phyloP scores from a whole-genome alignment of 2,113 vertebrate genomes.

The Ornithorhynchus anatinus region DNA sequence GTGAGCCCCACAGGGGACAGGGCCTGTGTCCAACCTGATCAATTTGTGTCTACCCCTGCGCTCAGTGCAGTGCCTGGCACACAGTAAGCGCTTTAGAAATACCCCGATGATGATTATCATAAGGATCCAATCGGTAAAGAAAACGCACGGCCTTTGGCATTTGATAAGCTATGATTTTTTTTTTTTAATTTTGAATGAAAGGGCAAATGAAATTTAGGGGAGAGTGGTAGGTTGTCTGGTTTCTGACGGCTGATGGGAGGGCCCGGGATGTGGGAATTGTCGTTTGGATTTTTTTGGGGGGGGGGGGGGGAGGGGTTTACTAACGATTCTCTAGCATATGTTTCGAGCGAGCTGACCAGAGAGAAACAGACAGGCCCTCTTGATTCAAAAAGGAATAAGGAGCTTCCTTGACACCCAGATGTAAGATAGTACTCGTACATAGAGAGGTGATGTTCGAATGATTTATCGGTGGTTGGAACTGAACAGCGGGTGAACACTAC shows the following conservation, averaged over 20 bases:
- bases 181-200: slow-evolving; percentile 14
- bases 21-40: no score
- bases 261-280: no score
- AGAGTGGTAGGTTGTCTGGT: slow-evolving; percentile 23
- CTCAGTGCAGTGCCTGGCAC: no score
- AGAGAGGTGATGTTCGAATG: slow-evolving; percentile 69
- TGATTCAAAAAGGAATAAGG: slow-evolving; percentile 47
- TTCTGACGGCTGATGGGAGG: no score
- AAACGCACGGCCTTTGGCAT: slow-evolving; percentile 51
- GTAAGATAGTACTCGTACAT: slow-evolving; percentile 75
- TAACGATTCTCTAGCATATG: slow-evolving; percentile 52
- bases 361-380: slow-evolving; percentile 63
- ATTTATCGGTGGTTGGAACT: slow-evolving; percentile 74
- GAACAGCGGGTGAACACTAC: slow-evolving; percentile 76
- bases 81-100: no score
- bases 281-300: slow-evolving; percentile 39
- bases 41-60: no score
- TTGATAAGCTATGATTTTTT: slow-evolving; percentile 28
- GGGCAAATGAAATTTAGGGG: slow-evolving; percentile 56
- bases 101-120: no score
- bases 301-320: slow-evolving; percentile 37
- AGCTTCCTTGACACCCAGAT: slow-evolving; percentile 40
- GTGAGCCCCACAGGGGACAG: no score
- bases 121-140: slow-evolving; percentile 48
- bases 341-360: slow-evolving; percentile 61